Evolutionary conservation across 2,888 invertebrate species (phyloP), one percentile per base, ranked within the genome.

Genomic region (Mantis religiosa): DNA sequence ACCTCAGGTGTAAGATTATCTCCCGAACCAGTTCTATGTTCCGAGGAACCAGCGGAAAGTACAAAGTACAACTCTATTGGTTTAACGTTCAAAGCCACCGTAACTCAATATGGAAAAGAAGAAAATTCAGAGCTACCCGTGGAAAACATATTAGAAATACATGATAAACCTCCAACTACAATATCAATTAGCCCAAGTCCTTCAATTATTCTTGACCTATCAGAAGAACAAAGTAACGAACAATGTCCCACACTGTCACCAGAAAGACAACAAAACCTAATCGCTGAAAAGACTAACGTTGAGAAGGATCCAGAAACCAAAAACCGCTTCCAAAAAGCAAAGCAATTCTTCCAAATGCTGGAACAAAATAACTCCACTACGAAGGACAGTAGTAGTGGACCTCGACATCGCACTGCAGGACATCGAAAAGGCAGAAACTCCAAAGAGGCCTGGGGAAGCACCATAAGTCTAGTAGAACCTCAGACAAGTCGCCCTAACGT

Each of bases 331-430:
- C 93, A 94, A 92, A 91, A 92, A 91, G 94, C 94, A 27, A 94
- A 94, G 91, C 92, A 94, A 91, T 94, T 93, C 90, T 94, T 94
- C 90, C 93, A 94, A 91, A 94, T 94, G 2, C 91, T 94, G 85
- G 94, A 94, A 92, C 94, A 94, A 90, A 91, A 94, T 12, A 92
- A 93, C 89, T 93, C 92, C 89, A 71, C 20, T 34, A 41, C 89
- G 1, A 71, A 15, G 20, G 25, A 71, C 20, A 71, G 25, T 71
- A 71, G 3, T 3, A 6, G 20, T 3, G 25, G 15, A 20, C 25
- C 54, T 2, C 54, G 54, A 4, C 15, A 6, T 71, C 54, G 54
- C 4, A 15, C 54, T 20, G 4, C 20, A 15, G 54, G 54, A 54
- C 15, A 54, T 3, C 54, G 54, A 54, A 54, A 54, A 54, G 54